These are phyloP conservation scores for Agrilus mali DNA, from an alignment of 2,888 invertebrate species.

Conservation along the genomic window DNA sequence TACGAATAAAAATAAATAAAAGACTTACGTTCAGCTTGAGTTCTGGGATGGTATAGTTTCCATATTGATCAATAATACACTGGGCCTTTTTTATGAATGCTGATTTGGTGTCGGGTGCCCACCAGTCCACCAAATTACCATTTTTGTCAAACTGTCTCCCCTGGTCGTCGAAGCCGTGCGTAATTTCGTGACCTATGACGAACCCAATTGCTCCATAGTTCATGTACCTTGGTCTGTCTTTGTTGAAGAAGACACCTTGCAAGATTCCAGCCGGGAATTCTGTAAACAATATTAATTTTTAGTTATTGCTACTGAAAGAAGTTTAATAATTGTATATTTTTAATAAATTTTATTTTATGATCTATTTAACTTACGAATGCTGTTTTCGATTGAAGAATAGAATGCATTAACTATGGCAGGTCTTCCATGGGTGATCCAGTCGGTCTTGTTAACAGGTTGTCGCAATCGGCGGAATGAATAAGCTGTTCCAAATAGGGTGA, in stretches of 20 bases:
- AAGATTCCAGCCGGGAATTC: constrained; percentile 90
- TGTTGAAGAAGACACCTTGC: constrained; percentile 84
- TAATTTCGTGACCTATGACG: constrained; percentile 86
- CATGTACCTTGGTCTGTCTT: constrained; percentile 80
- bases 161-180: constrained; percentile 81
- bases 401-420: constrained; percentile 80
- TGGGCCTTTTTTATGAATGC: constrained; percentile 73
- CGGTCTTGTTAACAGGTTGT: constrained; percentile 70
- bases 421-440: constrained; percentile 74
- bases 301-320: neutral
- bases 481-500: constrained; percentile 70
- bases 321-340: no score
- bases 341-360: no score
- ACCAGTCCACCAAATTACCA: constrained; percentile 89
- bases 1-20: neutral
- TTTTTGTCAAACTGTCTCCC: constrained; percentile 86
- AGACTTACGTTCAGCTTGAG: constrained; percentile 56
- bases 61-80: constrained; percentile 89
- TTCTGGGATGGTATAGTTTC: constrained; percentile 73
- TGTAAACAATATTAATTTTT: constrained; percentile 27
- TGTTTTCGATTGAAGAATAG: constrained; percentile 76
- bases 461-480: constrained; percentile 66
- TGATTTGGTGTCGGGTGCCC: constrained; percentile 71
- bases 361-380: constrained; percentile 59
- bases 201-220: constrained; percentile 87